Evolutionary conservation across 2,888 invertebrate genomes (phyloP).

Genomic region (Pollenia amentaria): DNA sequence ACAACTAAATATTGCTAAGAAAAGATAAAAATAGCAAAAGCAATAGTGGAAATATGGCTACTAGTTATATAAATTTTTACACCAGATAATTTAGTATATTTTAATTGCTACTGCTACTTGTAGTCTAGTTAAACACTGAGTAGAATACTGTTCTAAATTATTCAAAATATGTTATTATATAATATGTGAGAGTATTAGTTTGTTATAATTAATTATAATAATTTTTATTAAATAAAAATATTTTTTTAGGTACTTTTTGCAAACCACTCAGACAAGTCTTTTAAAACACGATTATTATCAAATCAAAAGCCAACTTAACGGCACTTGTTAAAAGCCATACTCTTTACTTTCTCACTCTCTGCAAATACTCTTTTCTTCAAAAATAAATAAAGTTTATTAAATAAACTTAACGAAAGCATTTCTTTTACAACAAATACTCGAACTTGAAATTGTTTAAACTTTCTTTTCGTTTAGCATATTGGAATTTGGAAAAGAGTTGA

Average conservation of each 20-base stretch:
- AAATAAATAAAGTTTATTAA: neutral
- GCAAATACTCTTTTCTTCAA: constrained; percentile 12
- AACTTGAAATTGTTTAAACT: constrained; percentile 43
- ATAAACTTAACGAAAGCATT: constrained; percentile 56
- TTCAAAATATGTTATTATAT: too few species aligned
- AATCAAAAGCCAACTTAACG: constrained; percentile 20
- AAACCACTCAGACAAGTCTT: neutral
- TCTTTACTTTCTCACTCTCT: constrained; percentile 29
- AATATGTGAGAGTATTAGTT: too few species aligned
- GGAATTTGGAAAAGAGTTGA: neutral
- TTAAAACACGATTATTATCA: constrained; percentile 41
- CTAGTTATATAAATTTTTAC: too few species aligned
- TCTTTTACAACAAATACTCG: constrained; percentile 38
- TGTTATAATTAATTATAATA: too few species aligned
- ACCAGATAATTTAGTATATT: too few species aligned
- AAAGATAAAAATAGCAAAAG: too few species aligned
- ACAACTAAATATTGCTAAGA: too few species aligned
- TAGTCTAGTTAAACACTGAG: too few species aligned
- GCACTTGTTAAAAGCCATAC: constrained; percentile 7
- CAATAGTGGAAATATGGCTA: too few species aligned
- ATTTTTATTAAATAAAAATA: too few species aligned
- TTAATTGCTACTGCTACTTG: too few species aligned
- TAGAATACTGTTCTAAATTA: too few species aligned
- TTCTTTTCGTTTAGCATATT: constrained; percentile 63
- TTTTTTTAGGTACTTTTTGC: neutral